phyloP scores from a whole-genome alignment of 2,888 invertebrate species.

The Unio delphinus region DNA sequence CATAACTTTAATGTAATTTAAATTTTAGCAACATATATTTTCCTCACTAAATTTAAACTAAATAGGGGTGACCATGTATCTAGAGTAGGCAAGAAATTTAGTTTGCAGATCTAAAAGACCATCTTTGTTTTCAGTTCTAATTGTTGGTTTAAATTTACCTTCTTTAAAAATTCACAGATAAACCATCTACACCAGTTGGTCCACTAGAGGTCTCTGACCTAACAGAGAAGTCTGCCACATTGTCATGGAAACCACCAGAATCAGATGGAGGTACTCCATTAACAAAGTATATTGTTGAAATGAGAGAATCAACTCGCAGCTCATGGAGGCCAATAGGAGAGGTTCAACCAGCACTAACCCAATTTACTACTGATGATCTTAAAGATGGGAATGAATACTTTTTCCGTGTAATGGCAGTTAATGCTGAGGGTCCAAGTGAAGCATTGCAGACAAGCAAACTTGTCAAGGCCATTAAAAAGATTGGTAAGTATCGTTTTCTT shows the following conservation, averaged over 20 bases:
- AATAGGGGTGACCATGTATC: no score
- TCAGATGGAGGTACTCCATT: conserved; percentile 68
- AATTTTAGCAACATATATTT: no score
- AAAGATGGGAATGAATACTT: conserved; percentile 86
- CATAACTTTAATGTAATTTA: no score
- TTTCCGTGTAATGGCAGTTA: conserved; percentile 89
- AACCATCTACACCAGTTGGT: conserved; percentile 92
- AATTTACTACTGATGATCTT: conserved; percentile 75
- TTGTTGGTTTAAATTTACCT: no score
- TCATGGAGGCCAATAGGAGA: conserved; percentile 78
- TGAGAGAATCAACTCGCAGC: conserved; percentile 83
- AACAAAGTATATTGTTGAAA: conserved; percentile 71
- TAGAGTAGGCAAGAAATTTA: no score
- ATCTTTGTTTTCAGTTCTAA: no score
- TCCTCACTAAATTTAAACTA: no score
- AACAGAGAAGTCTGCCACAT: conserved; percentile 88
- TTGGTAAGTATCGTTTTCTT: conserved; percentile 42
- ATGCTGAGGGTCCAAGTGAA: conserved; percentile 87
- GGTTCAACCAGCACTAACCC: conserved; percentile 40
- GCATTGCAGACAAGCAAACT: conserved; percentile 72
- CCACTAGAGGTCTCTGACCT: conserved; percentile 82
- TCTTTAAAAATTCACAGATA: conserved; percentile 75
- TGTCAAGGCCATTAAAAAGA: conserved; percentile 51
- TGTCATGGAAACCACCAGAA: conserved; percentile 73
- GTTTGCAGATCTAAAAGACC: no score